Evolutionary conservation across 2,888 invertebrate genomes (phyloP), one percentile per base, ranked within the genome.

Genomic region (Hoplodrina blanda): DNA sequence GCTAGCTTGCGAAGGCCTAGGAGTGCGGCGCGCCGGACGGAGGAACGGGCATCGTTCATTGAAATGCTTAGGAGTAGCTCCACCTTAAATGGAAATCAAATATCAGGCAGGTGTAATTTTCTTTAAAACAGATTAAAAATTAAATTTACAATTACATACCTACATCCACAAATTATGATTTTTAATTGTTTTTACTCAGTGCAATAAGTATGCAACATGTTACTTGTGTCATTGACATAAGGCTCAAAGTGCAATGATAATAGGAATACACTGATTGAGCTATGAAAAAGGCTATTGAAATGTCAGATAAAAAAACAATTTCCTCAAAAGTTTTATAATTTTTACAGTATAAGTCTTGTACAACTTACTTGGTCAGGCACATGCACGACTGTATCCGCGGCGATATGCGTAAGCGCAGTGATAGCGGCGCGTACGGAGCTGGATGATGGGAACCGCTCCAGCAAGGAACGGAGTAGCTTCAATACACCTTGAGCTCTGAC

Each of bases 321-420:
- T 62, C 20, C 15, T 13, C 8, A 41, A 15, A 41, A 4, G 2
- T 8, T 8, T 44, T 17, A 4, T 20, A 19, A 13, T 20, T 15
- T 15, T n/a, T n/a, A n/a, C n/a, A n/a, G n/a, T n/a, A 37, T 4
- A 37, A 41, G 15, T 30, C 30, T 4, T 17, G 30, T 17, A 33
- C 1, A 49, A 56, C 77, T 81, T 72, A 98, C 98, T 96, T 99
- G 99, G 86, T 98, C 98, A 0, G 99, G 98, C 54, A 99, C 98
- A 92, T 99, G 98, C 0, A 98, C 98, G 15, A 99, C 96, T 0
- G 99, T 99, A 57, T 98, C 98, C 1, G 98, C 97, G 0, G 99
- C 98, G 11, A 99, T 96, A 76, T 98, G 98, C 0, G 99, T 99
- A 67, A 99, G 96, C 0, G 99, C 98, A 81, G 98, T 97, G 53